Evolutionary conservation across 2,888 invertebrate genomes (phyloP), one percentile per base, ranked within the genome.

Genomic region (Meiosimyza platycephala): DNA sequence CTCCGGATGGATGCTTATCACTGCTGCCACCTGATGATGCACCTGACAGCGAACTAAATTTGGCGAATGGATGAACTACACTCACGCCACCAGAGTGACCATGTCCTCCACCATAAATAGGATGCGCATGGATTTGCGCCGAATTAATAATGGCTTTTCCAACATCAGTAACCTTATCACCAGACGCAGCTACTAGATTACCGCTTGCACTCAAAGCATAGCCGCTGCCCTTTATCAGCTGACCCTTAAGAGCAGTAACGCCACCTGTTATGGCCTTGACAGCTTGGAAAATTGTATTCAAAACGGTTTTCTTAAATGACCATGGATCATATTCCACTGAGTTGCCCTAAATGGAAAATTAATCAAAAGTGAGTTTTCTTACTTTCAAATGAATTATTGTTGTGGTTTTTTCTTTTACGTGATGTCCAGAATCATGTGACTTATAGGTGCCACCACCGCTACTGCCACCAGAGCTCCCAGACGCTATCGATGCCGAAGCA

Each of bases 181-280:
- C 95, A 80, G 94, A 93, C 22, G 90, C 91, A 15, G 91, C 91
- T 73, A 95, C 92, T 64, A 94, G 89, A 81, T 90, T 90, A 28
- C 92, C 92, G 78, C 91, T 90, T 13, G 91, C 90, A 22, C 90
- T 89, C 33, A 92, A 86, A 18, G 91, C 85, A 79, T 91, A 91
- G 13, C 95, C 95, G 70, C 95, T 92, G 57, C 95, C 95, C 88
- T 95, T 95, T 79, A 95, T 93, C 47, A 96, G 88, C 85, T 95
- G 94, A 0, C 95, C 95, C 82, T 95, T 95, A n/a, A 95, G 89
- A 40, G 95, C 95, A 4, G 95, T 92, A 12, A 95, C 93, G 64
- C 95, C 95, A 12, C 95, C 95, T 11, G 95, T 94, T 76, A 96
- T 94, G 15, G 95, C 95, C 83, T 95, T 95, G 1, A 95, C 93